Conservation (phyloP, 2,113 vertebrate species). For the Sigmodon hispidus region DNA sequence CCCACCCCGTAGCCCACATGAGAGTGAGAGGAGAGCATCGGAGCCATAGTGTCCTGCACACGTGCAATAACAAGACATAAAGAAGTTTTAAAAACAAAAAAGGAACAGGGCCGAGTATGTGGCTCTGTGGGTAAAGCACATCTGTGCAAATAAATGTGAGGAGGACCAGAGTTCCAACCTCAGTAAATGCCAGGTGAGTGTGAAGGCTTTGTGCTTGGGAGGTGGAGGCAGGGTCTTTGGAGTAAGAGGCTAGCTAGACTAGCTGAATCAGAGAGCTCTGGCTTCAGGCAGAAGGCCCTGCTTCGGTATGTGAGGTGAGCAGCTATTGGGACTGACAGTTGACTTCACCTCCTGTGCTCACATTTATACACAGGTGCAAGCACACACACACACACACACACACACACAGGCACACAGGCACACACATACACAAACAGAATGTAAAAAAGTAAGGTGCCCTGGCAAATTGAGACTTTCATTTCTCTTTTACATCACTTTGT, state of each 20-base stretch:
- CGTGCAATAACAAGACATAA: not conserved
- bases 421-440: not conserved
- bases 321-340: not conserved
- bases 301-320: too few relatives aligned
- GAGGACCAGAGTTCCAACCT: too few relatives aligned
- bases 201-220: not conserved
- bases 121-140: not conserved
- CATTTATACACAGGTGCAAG: not conserved
- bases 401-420: not conserved
- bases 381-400: too few relatives aligned
- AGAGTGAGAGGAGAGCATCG: too few relatives aligned
- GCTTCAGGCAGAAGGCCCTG: not conserved
- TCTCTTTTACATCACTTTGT: conserved; percentile 8
- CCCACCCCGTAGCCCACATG: not conserved
- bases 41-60: not conserved
- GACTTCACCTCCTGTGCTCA: not conserved
- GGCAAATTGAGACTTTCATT: not conserved
- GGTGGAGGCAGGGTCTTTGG: not conserved
- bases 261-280: not conserved
- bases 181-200: not conserved
- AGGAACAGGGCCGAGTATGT: not conserved
- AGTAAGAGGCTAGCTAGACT: too few relatives aligned
- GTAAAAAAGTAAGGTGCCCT: not conserved
- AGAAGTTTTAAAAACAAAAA: not conserved
- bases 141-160: not conserved